Base-by-base conservation (phyloP, 2,888 invertebrate genomes). In the Hetaerina titia region DNA sequence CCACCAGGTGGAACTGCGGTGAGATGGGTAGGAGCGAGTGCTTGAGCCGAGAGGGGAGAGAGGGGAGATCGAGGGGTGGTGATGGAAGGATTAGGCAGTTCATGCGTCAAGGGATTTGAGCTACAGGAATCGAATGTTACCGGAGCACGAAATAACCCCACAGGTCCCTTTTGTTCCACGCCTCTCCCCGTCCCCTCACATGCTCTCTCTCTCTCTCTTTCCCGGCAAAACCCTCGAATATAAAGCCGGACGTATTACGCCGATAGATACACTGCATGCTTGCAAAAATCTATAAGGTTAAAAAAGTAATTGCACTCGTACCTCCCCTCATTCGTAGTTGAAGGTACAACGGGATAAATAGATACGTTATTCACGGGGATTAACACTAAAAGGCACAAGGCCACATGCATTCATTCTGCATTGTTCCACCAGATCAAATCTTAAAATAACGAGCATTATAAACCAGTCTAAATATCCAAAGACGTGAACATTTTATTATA, bases 51-150 rank as follows among this genome's bases (percentile, higher is more conserved):
- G 87, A 6, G 87, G 87, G 87, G 81, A 87, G 22, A 0, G 88
- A 45, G 7, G 56, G 88, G 69, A 6, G 92, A 22, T 45, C 15
- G 11, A 89, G 92, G 45, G 31, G 19, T 15, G 92, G 69, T 69
- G 92, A 92, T 92, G 69, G 92, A 74, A 63, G 92, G 92, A 92
- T 92, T 92, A 92, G 92, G 69, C 92, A 69, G 92, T 92, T 69
- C 92, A 92, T 92, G 92, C 92, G 92, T 92, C 92, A 92, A 92
- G 92, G 92, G 92, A 92, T 92, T 92, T 92, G 92, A 92, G 92
- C 69, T 74, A 92, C 69, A 92, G 69, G 92, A 92, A 92, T 92
- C 92, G 92, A 92, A 92, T 92, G 92, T 69, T 69, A 92, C 92
- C 69, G 69, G 92, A 92, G 92, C 92, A 92, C 92, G 74, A 92